Percentiles rank a stretch among this genome's conserved stretches.
Evolutionary conservation across 2,797 vertebrate genomes (phyloP).

Genomic region (Pseudomugil tenellus): DNA sequence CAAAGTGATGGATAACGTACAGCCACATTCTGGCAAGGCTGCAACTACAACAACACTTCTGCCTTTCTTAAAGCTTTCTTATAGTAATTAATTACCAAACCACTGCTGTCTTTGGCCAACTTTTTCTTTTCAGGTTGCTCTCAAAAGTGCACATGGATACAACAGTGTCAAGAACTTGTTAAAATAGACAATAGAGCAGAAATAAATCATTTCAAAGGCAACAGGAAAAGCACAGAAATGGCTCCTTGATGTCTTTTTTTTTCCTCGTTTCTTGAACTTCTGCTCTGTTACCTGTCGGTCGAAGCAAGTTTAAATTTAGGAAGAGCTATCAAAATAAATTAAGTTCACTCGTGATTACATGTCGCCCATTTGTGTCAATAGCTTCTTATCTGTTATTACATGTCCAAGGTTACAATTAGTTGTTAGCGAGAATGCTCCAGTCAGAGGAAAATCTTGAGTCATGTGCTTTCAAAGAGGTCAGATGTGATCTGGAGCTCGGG

Average conservation of each 20-base stretch:
- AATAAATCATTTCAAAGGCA: slow-evolving; percentile 20
- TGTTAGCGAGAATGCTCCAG: background rate
- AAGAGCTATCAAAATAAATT: background rate
- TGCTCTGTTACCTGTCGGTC: slow-evolving; percentile 1
- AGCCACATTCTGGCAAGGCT: slow-evolving; percentile 47
- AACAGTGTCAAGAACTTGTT: background rate
- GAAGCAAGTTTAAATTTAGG: slow-evolving; percentile 2
- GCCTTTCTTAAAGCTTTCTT: slow-evolving; percentile 20
- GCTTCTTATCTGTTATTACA: slow-evolving; percentile 1
- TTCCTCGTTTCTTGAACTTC: background rate
- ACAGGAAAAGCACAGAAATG: background rate
- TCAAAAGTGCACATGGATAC: background rate
- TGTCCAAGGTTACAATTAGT: background rate
- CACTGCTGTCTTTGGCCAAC: slow-evolving; percentile 27
- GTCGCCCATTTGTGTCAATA: slow-evolving; percentile 15
- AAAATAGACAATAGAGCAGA: slow-evolving; percentile 8
- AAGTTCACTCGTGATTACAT: slow-evolving; percentile 5
- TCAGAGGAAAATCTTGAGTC: background rate
- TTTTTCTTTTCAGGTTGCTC: slow-evolving; percentile 12
- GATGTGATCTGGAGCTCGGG: slow-evolving; percentile 38
- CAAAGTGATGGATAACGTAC: slow-evolving; percentile 66
- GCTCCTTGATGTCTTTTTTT: background rate
- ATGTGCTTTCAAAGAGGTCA: slow-evolving; percentile 32
- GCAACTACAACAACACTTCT: slow-evolving; percentile 31
- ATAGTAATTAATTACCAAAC: slow-evolving; percentile 31